These are phyloP conservation scores for Geotrupes spiniger DNA, from an alignment of 2,888 invertebrate species.

Conservation along the genomic window DNA sequence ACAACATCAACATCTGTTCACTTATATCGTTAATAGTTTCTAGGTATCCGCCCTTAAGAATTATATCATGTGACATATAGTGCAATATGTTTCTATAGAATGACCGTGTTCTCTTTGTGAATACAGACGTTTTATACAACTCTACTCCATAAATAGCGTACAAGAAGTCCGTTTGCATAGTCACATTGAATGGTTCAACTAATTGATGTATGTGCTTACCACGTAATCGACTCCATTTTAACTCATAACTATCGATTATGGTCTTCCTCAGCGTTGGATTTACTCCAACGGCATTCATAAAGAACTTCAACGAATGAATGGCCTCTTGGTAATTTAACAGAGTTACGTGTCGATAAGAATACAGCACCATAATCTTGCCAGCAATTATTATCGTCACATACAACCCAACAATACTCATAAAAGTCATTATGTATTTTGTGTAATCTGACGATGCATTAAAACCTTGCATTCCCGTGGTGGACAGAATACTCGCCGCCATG, in stretches of 20 bases:
- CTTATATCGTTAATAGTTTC: slow-evolving; percentile 27
- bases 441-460: slow-evolving; percentile 6
- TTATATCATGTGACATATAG: slow-evolving; percentile 16
- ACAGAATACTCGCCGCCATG: slow-evolving; percentile 6
- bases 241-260: slow-evolving; percentile 18
- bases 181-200: slow-evolving; percentile 13
- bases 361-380: slow-evolving; percentile 10
- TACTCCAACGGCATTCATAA: slow-evolving; percentile 12
- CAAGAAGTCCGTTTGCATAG: slow-evolving; percentile 20
- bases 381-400: slow-evolving; percentile 11
- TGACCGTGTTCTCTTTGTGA: slow-evolving; percentile 9
- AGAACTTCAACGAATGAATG: slow-evolving; percentile 9
- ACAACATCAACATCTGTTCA: slow-evolving; percentile 24
- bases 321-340: slow-evolving; percentile 16
- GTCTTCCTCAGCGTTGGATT: slow-evolving; percentile 12
- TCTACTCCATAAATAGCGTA: slow-evolving; percentile 21
- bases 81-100: slow-evolving; percentile 23
- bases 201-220: slow-evolving; percentile 12
- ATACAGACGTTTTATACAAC: slow-evolving; percentile 14
- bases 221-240: slow-evolving; percentile 16
- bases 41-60: slow-evolving; percentile 25
- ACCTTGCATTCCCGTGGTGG: slow-evolving; percentile 21
- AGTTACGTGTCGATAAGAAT: slow-evolving; percentile 10
- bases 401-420: slow-evolving; percentile 12
- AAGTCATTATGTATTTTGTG: not conserved